Conservation (phyloP, 2,113 vertebrate genomes). For the Proteles cristata region DNA sequence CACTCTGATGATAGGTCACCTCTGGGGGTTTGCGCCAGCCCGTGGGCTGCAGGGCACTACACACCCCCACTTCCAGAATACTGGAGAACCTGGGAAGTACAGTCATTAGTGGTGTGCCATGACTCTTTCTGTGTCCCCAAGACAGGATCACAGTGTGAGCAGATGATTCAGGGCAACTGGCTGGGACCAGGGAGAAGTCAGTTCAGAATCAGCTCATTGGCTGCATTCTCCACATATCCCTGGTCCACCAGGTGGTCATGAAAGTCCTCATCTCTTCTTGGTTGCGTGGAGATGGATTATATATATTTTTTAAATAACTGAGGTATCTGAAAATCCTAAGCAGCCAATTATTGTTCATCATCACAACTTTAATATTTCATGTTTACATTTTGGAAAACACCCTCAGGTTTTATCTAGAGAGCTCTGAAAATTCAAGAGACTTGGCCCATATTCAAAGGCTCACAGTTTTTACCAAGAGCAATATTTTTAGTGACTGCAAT, state of each 20-base stretch:
- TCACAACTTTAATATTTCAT: not conserved
- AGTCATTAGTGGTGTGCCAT: no score
- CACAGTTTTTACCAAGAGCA: not conserved
- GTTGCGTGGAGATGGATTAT: not conserved
- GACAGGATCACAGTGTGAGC: not conserved
- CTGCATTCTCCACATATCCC: not conserved
- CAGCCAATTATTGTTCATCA: not conserved
- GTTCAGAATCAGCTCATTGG: not conserved
- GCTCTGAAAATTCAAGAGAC: not conserved
- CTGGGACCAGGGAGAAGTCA: not conserved
- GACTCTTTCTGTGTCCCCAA: not conserved
- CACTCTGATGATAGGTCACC: not conserved
- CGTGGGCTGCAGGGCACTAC: not conserved
- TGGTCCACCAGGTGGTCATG: not conserved
- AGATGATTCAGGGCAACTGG: not conserved
- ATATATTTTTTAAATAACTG: not conserved
- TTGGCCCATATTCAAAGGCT: not conserved
- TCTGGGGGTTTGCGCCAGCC: not conserved
- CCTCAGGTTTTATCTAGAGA: constrained; percentile 35
- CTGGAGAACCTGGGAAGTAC: no score
- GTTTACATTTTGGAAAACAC: not conserved
- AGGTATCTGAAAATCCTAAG: constrained; percentile 3
- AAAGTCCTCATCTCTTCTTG: not conserved
- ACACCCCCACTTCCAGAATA: fast-evolving
- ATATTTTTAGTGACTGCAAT: not conserved